A percentile compares a stretch with the other conserved stretches of the same genome.
phyloP scores from a whole-genome alignment of 2,797 vertebrate species.

The Ceyx erithaca region DNA sequence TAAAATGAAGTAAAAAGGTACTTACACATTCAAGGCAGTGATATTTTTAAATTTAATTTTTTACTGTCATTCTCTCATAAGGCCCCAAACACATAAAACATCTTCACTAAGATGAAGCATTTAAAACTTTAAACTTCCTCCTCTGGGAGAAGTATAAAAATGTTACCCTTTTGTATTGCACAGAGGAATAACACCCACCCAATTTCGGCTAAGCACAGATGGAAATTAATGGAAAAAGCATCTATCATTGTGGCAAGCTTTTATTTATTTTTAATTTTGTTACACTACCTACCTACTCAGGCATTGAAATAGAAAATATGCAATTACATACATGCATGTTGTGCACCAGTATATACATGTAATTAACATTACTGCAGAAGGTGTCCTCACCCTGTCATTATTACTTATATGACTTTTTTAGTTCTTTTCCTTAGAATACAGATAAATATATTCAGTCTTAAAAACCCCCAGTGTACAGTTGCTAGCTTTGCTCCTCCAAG shows the following conservation, averaged over 20 bases:
- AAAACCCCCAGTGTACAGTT: not conserved
- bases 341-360: not conserved
- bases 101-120: not conserved
- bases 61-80: not conserved
- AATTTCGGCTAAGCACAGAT: not conserved
- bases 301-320: not conserved
- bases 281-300: not conserved
- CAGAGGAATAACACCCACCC: not conserved
- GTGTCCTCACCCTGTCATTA: not conserved
- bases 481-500: not conserved
- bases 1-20: not conserved
- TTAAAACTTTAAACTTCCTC: not conserved
- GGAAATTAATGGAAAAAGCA: not conserved
- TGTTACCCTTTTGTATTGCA: not conserved
- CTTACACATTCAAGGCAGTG: not conserved
- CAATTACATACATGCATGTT: not conserved
- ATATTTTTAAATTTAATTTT: not conserved
- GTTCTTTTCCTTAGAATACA: not conserved
- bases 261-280: not conserved
- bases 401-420: not conserved
- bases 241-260: not conserved
- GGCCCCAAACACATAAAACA: not conserved
- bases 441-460: not conserved
- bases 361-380: not conserved
- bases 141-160: not conserved